phyloP scores from a whole-genome alignment of 2,888 invertebrate genomes.

The Parascotia fuliginaria region DNA sequence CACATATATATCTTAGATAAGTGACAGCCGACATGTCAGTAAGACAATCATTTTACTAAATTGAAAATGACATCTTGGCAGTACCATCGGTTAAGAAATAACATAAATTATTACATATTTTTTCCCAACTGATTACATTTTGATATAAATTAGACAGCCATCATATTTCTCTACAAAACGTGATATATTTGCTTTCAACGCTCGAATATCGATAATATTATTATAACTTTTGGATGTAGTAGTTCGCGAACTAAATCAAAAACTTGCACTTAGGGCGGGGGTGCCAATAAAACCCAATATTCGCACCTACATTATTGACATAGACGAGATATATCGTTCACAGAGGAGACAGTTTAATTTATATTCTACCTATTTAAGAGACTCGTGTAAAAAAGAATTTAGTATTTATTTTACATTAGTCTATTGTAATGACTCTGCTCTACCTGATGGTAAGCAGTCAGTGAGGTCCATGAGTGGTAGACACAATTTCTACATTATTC shows the following conservation, averaged over 20 bases:
- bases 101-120: conserved; percentile 24
- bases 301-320: conserved; percentile 33
- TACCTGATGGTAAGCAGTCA: too few species aligned
- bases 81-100: conserved; percentile 17
- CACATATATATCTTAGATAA: conserved; percentile 19
- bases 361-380: conserved; percentile 15
- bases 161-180: neutral
- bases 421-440: too few species aligned
- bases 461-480: too few species aligned
- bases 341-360: conserved; percentile 4
- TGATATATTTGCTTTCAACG: neutral
- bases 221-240: conserved; percentile 29
- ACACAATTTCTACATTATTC: too few species aligned
- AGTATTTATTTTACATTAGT: too few species aligned
- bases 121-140: conserved; percentile 25
- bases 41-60: conserved; percentile 28
- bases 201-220: conserved; percentile 8
- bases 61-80: conserved; percentile 39
- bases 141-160: conserved; percentile 19
- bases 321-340: conserved; percentile 11
- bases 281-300: conserved; percentile 46
- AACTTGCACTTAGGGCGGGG: conserved; percentile 34
- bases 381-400: too few species aligned
- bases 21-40: conserved; percentile 17
- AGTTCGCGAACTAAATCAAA: conserved; percentile 43